Base-by-base conservation (phyloP, 2,797 vertebrate species). In the Acanthurus lineatus region DNA sequence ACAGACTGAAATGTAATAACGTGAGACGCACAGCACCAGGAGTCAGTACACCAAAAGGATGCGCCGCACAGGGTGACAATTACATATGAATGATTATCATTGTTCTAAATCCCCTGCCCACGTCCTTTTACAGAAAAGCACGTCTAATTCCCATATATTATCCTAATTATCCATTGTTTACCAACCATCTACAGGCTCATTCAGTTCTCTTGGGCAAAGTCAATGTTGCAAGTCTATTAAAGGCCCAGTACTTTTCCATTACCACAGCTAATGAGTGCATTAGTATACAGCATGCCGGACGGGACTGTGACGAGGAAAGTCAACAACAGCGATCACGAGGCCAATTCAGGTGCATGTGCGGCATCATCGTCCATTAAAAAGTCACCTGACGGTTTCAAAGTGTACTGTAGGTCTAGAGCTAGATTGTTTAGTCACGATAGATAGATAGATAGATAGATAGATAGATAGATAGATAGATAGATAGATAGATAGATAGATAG, bases 161-260 rank as follows among this genome's bases (percentile, higher is more conserved):
- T 80, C 78, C 80, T 84, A 84, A 90, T 92, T 82, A 93, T 77
- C 84, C 79, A 85, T 84, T 93, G 90, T 93, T 91, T 89, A 91
- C 89, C 85, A 83, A 90, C 82, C 69, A 87, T 87, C 88, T 87
- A 81, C 76, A 81, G 87, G 73, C 84, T 84, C 76, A 79, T 90
- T 92, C 79, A 28, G 77, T 66, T 88, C 86, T 90, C 82, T 67
- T 81, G 86, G 89, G 86, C 85, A 89, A 82, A 92, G 81, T 82
- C 79, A 85, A 73, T 69, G 83, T 68, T 82, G 79, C 65, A 75
- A 79, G 82, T 90, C 88, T 85, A 88, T 93, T 86, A 91, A 76
- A 76, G 72, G 67, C 72, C 51, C 83, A 77, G 80, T 75, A 73
- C 69, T 62, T 85, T 90, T 89, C 80, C 78, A 91, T 89, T 90